Evolutionary conservation across 2,113 vertebrate genomes (phyloP).

Genomic region (Cynopterus brachyotis): DNA sequence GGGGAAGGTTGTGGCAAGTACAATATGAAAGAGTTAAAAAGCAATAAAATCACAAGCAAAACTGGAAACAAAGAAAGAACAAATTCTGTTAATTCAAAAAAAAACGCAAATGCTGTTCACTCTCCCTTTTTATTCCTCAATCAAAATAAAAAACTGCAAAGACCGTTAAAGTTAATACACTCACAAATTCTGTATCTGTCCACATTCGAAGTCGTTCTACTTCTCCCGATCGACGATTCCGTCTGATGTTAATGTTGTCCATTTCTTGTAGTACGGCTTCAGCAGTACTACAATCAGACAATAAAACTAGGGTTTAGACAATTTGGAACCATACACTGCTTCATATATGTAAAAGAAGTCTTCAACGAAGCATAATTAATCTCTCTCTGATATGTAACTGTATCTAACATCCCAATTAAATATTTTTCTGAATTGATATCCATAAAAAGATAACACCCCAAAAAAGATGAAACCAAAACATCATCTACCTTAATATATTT

Average conservation of each 20-base stretch:
- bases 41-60: not conserved
- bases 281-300: slow-evolving; percentile 90
- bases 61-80: not conserved
- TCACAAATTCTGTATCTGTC: slow-evolving; percentile 98
- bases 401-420: not conserved
- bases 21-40: not conserved
- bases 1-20: not conserved
- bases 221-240: slow-evolving; percentile 92
- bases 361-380: not conserved
- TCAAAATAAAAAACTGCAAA: not conserved
- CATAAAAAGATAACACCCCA: slow-evolving; percentile 2
- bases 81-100: not conserved
- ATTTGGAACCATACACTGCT: not conserved
- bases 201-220: slow-evolving; percentile 99
- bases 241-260: slow-evolving; percentile 99
- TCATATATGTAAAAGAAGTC: not conserved
- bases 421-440: not conserved
- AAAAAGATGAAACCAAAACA: not conserved
- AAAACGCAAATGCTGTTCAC: not conserved
- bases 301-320: slow-evolving; percentile 28
- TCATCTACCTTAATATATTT: not conserved
- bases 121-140: not conserved
- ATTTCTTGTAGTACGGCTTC: slow-evolving; percentile 99
- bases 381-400: slow-evolving; percentile 14
- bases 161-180: slow-evolving; percentile 64